Conservation (phyloP, 2,113 vertebrate species). For the Hippopotamus amphibius region DNA sequence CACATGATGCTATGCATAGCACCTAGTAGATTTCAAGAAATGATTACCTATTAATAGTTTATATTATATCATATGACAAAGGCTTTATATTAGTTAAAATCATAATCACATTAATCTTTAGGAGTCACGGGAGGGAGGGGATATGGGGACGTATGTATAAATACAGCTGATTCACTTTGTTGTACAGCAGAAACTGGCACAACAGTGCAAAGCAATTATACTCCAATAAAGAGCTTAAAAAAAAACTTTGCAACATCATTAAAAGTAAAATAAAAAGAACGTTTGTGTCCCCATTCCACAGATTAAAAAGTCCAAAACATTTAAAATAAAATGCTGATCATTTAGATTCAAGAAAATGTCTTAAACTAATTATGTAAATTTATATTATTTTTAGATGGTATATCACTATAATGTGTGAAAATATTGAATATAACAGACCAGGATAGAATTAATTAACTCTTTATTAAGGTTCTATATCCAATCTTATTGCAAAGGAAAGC, state of each 20-base stretch:
- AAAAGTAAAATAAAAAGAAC: background rate
- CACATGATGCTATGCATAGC: background rate
- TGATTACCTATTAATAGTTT: background rate
- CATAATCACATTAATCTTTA: background rate
- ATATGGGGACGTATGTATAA: too few species aligned
- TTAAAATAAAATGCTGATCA: background rate
- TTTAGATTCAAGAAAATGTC: background rate
- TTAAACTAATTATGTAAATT: background rate
- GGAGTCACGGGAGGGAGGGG: too few species aligned
- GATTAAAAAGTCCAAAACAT: background rate
- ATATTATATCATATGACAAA: background rate
- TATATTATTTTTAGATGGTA: background rate
- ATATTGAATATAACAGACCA: background rate
- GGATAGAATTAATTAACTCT: background rate
- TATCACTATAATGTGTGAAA: background rate
- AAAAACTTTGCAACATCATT: background rate
- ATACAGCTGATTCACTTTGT: too few species aligned
- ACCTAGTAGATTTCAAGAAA: background rate
- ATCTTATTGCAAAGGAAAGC: constrained; percentile 39
- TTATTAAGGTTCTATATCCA: constrained; percentile 27
- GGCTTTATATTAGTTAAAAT: constrained; percentile 39
- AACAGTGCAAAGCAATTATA: too few species aligned
- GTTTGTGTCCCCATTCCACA: background rate
- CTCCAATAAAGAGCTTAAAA: too few species aligned
- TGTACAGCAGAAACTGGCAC: too few species aligned